Conservation (phyloP, 2,113 vertebrate genomes). For the Muscicapa adusta region DNA sequence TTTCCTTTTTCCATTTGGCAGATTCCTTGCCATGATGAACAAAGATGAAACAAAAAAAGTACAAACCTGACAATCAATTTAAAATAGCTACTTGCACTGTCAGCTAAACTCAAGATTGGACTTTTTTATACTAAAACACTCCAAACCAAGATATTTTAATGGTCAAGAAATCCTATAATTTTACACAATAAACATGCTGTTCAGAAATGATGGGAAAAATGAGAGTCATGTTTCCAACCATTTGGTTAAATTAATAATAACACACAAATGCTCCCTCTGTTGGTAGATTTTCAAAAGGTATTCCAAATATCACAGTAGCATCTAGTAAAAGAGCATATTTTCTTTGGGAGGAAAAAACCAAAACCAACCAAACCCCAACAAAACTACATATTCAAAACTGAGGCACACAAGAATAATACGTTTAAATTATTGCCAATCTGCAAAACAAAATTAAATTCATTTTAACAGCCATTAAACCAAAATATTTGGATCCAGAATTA, state of each 20-base stretch:
- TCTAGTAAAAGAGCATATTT: not conserved
- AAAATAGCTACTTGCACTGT: not conserved
- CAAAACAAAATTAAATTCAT: not conserved
- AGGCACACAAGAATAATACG: not conserved
- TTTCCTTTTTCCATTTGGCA: not conserved
- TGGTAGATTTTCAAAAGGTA: not conserved
- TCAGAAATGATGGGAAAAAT: not conserved
- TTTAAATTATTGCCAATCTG: not conserved
- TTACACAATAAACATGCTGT: not conserved
- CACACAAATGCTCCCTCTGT: conserved; percentile 17
- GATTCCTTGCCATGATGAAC: not conserved
- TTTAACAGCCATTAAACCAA: not conserved
- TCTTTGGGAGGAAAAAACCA: not conserved
- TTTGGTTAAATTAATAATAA: not conserved
- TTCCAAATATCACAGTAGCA: not conserved
- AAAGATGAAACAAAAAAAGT: not conserved
- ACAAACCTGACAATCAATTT: not conserved
- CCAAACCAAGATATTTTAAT: not conserved
- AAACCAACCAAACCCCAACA: not conserved
- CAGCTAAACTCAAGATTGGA: not conserved
- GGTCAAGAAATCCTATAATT: not conserved
- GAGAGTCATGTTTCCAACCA: not conserved
- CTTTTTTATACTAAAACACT: not conserved
- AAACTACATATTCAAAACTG: not conserved
- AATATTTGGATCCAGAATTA: not conserved